Evolutionary conservation across 2,888 invertebrate species (phyloP), one percentile per base, ranked within the genome.

Genomic region (Drosophila borborema): DNA sequence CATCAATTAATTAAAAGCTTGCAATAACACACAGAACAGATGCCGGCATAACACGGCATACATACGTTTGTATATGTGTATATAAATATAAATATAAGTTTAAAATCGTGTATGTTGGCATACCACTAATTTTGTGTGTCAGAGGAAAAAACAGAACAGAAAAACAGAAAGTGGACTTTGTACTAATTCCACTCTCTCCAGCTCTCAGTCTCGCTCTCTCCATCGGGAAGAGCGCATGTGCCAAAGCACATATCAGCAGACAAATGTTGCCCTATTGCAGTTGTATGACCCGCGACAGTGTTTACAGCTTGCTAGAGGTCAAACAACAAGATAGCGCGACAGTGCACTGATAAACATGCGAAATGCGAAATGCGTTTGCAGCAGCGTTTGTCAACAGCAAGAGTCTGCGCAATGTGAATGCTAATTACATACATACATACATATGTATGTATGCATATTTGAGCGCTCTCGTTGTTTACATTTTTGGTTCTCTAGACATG

Each of bases 381-480:
- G 49, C 34, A 43, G 53, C n/a, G 38, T 34, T 64, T 18, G 38
- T 14, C 40, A 41, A 54, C 58, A 66, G 49, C n/a, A 36, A 48
- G 60, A 62, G 72, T 54, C 2, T 75, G 78, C 79, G 79, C 75
- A 75, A 48, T 72, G 43, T 14, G 9, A n/a, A 56, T 31, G 41
- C 16, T 34, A 18, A 66, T n/a, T 36, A 49, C 55, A 41, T 18
- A 18, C 9, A 10, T 48, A 28, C 1, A 3, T 16, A 3, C 31
- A 10, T 49, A 49, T 18, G 49, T 34, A 23, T 23, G 54, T 51
- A 31, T 48, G 31, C 28, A 48, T 48, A 38, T 43, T 34, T 58
- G 16, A 53, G 51, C 72, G 60, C 77, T 79, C 72, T 53, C 59
- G 9, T 58, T 77, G 78, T 77, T 77, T 74, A 79, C 56, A 63